Evolutionary conservation across 2,797 vertebrate genomes (phyloP).

Genomic region (Smutsia gigantea): DNA sequence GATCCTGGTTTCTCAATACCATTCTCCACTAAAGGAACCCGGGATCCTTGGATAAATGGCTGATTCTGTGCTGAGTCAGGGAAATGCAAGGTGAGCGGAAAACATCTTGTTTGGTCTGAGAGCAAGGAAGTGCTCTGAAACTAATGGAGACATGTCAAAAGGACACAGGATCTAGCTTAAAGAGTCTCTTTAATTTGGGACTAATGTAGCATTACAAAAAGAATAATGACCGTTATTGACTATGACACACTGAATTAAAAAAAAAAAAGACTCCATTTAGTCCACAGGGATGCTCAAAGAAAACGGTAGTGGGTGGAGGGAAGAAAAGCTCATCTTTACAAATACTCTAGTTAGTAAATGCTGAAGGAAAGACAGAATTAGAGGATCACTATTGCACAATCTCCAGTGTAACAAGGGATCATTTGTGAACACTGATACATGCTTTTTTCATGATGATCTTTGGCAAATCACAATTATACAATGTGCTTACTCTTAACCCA

Average conservation of each 20-base stretch:
- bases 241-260: background rate
- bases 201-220: constrained; percentile 8
- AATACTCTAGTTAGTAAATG: background rate
- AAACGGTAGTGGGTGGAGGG: background rate
- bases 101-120: background rate
- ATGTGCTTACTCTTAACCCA: background rate
- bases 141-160: background rate
- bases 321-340: background rate
- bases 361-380: background rate
- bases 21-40: background rate
- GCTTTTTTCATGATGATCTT: background rate
- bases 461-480: background rate
- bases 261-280: background rate
- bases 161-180: background rate
- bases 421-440: background rate
- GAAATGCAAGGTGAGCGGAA: background rate
- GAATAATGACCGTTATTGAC: constrained; percentile 11
- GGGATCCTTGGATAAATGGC: background rate
- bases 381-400: background rate
- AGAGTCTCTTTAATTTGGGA: background rate
- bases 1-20: background rate
- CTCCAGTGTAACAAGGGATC: background rate
- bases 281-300: background rate
- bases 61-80: background rate
- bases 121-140: background rate